phyloP scores from a whole-genome alignment of 2,888 invertebrate species.

The Xylophagus ater region DNA sequence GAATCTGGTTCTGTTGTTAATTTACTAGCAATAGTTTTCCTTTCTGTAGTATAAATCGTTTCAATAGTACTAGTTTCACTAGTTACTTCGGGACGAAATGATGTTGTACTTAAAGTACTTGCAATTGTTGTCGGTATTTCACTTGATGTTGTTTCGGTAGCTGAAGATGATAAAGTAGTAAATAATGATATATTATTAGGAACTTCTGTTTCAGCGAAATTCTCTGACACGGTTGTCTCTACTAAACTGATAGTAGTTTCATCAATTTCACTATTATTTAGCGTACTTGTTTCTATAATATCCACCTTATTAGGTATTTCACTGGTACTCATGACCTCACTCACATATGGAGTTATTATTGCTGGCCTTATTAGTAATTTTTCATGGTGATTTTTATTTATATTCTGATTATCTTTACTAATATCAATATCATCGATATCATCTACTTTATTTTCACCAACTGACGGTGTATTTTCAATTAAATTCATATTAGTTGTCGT shows the following conservation, averaged over 20 bases:
- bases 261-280: slow-evolving; percentile 24
- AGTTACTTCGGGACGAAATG: too few relatives aligned
- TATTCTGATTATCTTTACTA: background rate
- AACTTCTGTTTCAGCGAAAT: too few relatives aligned
- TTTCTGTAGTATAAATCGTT: too few relatives aligned
- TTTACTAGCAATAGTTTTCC: too few relatives aligned
- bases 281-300: slow-evolving; percentile 22
- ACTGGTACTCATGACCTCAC: background rate
- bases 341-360: background rate
- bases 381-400: background rate
- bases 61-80: too few relatives aligned
- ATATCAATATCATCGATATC: slow-evolving; percentile 12
- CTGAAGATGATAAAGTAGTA: background rate
- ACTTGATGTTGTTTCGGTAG: slow-evolving; percentile 4
- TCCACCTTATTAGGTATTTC: slow-evolving; percentile 5
- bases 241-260: slow-evolving; percentile 19
- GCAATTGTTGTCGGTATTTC: background rate
- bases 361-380: background rate
- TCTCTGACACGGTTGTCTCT: slow-evolving; percentile 7
- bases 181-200: slow-evolving; percentile 1
- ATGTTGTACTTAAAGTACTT: background rate
- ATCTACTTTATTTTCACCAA: slow-evolving; percentile 22
- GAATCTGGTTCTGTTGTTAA: too few relatives aligned
- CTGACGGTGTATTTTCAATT: slow-evolving; percentile 18
- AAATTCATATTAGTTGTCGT: slow-evolving; percentile 15